Percentiles rank a stretch among this genome's conserved stretches.
Evolutionary conservation across 2,797 vertebrate genomes (phyloP).

Genomic region (Acropternis orthonyx): DNA sequence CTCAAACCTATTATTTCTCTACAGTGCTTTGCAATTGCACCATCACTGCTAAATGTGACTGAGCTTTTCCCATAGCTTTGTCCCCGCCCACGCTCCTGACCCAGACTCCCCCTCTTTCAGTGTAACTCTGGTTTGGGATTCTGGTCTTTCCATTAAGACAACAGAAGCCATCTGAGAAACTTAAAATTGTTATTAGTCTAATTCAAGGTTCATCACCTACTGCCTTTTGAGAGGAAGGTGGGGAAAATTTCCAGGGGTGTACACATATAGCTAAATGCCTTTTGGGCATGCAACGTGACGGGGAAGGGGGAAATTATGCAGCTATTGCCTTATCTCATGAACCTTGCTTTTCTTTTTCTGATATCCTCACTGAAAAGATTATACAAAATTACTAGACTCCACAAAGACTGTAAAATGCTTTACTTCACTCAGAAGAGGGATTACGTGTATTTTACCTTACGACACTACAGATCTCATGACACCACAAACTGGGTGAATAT

Average conservation of each 20-base stretch:
- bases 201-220: neutral
- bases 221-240: neutral
- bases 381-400: constrained; percentile 46
- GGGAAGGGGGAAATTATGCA: neutral
- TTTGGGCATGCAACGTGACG: neutral
- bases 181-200: neutral
- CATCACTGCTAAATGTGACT: neutral
- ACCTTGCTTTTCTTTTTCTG: neutral
- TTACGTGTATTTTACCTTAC: constrained; percentile 54
- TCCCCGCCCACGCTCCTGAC: neutral
- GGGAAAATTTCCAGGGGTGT: neutral
- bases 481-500: constrained; percentile 31
- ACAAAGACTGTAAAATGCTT: constrained; percentile 55
- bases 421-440: constrained; percentile 62
- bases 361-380: constrained; percentile 50
- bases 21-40: neutral
- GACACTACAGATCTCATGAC: constrained; percentile 64
- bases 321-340: neutral
- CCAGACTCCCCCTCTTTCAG: neutral
- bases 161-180: neutral
- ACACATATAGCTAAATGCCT: neutral
- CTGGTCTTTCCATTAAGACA: neutral
- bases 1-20: neutral
- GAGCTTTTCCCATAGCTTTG: neutral
- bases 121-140: neutral